Evolutionary conservation across 30 jellyfish, hydroid and myxozoan species (phyloP).

Genomic region (Hydra vulgaris): DNA sequence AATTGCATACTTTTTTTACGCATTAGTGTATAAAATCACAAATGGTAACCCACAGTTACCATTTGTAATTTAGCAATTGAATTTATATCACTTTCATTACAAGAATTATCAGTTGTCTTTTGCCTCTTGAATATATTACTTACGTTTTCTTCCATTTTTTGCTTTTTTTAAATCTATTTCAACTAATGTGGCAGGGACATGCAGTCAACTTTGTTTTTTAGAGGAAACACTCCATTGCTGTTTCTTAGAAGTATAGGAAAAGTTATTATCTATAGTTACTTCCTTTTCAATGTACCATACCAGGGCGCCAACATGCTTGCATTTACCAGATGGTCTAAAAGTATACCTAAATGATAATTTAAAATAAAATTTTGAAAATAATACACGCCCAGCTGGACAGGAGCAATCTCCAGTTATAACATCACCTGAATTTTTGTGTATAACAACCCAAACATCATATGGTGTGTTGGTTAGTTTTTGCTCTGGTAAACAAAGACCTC

Average conservation of each 20-base stretch:
- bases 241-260: neutral
- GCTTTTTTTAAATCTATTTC: neutral
- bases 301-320: slow-evolving; percentile 18
- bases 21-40: neutral
- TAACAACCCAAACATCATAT: slow-evolving; percentile 10
- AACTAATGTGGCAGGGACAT: slow-evolving; percentile 1
- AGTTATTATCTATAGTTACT: slow-evolving; percentile 3
- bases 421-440: slow-evolving; percentile 13
- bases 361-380: neutral
- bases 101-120: neutral
- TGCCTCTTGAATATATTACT: neutral
- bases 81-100: neutral
- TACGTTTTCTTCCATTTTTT: neutral
- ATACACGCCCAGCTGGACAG: slow-evolving; percentile 25
- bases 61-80: neutral
- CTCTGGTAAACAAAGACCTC: slow-evolving; percentile 4
- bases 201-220: neutral
- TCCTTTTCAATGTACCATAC: slow-evolving; percentile 22
- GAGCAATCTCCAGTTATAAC: slow-evolving; percentile 7
- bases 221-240: neutral
- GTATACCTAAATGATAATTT: neutral
- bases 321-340: slow-evolving; percentile 5
- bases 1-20: neutral
- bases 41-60: neutral
- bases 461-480: neutral